Evolutionary conservation across 2,888 invertebrate genomes (phyloP).

Genomic region (Lepidochrysops patricia): DNA sequence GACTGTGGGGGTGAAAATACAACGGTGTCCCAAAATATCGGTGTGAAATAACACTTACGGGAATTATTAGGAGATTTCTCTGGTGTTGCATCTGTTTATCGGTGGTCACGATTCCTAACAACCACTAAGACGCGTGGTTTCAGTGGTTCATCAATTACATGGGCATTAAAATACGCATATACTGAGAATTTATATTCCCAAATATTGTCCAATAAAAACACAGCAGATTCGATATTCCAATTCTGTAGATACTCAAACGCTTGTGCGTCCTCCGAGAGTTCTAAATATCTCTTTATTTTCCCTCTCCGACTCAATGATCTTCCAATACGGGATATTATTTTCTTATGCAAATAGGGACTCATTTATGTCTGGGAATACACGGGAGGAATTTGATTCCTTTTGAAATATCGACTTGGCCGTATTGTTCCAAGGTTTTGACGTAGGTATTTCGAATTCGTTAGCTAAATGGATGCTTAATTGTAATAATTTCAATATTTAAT

Average conservation of each 20-base stretch:
- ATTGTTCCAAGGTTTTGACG: neutral
- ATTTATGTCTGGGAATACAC: conserved; percentile 30
- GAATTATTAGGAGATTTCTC: too few relatives aligned
- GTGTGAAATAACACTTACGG: too few relatives aligned
- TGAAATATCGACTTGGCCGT: neutral
- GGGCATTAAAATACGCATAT: too few relatives aligned
- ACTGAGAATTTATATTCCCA: neutral
- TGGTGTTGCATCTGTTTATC: too few relatives aligned
- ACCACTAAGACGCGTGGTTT: too few relatives aligned
- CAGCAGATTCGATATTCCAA: neutral
- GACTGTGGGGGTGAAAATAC: too few relatives aligned
- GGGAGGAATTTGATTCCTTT: neutral
- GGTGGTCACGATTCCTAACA: too few relatives aligned
- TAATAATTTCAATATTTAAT: too few relatives aligned
- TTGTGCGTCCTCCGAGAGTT: neutral
- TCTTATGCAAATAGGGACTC: conserved; percentile 45
- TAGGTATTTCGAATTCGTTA: too few relatives aligned
- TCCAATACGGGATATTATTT: conserved; percentile 43
- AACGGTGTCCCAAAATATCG: too few relatives aligned
- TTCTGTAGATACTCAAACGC: conserved; percentile 6
- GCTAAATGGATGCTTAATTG: too few relatives aligned
- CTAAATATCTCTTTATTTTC: conserved; percentile 15
- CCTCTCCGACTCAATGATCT: conserved; percentile 10
- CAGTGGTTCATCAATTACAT: too few relatives aligned
- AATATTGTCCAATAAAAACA: neutral